Evolutionary conservation across 2,888 invertebrate species (phyloP).

Genomic region (Acleris cristana): DNA sequence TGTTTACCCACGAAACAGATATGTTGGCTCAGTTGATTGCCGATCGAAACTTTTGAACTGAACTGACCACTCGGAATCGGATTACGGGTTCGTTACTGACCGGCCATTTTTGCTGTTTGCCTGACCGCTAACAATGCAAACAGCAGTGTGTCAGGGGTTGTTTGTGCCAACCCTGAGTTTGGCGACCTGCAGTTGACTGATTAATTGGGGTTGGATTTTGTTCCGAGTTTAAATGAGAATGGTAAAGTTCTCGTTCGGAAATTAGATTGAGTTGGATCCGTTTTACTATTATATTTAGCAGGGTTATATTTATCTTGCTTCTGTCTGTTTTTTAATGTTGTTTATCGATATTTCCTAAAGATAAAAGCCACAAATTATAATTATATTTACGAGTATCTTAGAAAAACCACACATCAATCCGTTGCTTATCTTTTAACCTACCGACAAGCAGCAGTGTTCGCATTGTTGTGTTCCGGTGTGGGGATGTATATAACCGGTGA

Average conservation of each 20-base stretch:
- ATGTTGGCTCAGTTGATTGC: constrained; percentile 77
- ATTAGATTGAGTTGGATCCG: neutral
- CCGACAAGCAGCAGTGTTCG: too few species aligned
- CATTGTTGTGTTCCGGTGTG: too few species aligned
- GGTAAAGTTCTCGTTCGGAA: neutral
- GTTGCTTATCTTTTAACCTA: too few species aligned
- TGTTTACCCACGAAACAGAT: constrained; percentile 75
- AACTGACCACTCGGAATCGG: constrained; percentile 77
- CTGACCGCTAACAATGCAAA: constrained; percentile 71
- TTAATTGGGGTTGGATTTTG: constrained; percentile 29
- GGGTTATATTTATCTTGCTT: too few species aligned
- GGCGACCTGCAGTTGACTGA: constrained; percentile 26
- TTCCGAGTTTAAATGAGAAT: constrained; percentile 29
- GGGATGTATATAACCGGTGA: too few species aligned
- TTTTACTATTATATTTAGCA: too few species aligned
- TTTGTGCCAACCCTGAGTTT: constrained; percentile 12
- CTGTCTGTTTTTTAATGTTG: too few species aligned
- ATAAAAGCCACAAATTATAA: too few species aligned
- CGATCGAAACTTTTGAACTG: constrained; percentile 71
- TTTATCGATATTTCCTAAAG: too few species aligned
- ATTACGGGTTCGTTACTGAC: constrained; percentile 72
- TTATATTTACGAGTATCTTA: too few species aligned
- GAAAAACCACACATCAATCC: too few species aligned
- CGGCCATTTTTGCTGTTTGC: constrained; percentile 72
- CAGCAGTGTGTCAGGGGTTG: constrained; percentile 42